A percentile compares a stretch with the other conserved stretches of the same genome.
phyloP scores from a whole-genome alignment of 92 coral and sea anemone species.

The Desmophyllum pertusum region DNA sequence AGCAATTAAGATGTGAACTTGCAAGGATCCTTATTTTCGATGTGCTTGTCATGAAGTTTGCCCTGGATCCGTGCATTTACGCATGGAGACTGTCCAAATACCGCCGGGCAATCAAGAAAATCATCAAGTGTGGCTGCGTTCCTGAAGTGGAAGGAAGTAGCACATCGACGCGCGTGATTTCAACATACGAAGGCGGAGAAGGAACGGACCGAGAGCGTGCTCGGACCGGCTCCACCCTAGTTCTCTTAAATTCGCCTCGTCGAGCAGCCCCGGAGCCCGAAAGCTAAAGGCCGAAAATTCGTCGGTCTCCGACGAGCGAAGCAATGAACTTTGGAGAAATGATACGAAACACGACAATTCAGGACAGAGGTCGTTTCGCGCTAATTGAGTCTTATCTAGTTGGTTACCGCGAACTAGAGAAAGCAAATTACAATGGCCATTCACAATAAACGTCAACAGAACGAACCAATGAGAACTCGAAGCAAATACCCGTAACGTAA shows the following conservation, averaged over 20 bases:
- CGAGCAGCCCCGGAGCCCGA: not conserved
- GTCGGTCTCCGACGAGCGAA: not conserved
- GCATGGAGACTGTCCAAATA: constrained; percentile 61
- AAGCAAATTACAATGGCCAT: too few species aligned
- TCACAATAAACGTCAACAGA: too few species aligned
- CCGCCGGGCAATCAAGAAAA: constrained; percentile 52
- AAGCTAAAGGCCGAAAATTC: not conserved
- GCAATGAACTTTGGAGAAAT: not conserved
- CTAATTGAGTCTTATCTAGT: too few species aligned
- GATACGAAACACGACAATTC: not conserved
- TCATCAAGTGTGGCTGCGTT: constrained; percentile 5
- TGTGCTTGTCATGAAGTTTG: constrained; percentile 51
- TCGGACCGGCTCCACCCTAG: not conserved
- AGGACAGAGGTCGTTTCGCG: too few species aligned
- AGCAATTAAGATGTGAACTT: not conserved
- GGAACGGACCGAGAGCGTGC: not conserved
- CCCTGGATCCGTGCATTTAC: constrained; percentile 61
- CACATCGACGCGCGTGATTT: not conserved
- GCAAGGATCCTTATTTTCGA: constrained; percentile 23
- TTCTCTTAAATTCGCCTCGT: not conserved
- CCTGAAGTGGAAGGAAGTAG: not conserved
- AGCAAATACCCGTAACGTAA: too few species aligned
- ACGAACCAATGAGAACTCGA: too few species aligned
- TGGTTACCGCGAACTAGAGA: too few species aligned
- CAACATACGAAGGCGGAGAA: not conserved